A percentile compares a stretch with the other conserved stretches of the same genome.
phyloP scores from a whole-genome alignment of 2,797 vertebrate species.

The Peromyscus attwateri region DNA sequence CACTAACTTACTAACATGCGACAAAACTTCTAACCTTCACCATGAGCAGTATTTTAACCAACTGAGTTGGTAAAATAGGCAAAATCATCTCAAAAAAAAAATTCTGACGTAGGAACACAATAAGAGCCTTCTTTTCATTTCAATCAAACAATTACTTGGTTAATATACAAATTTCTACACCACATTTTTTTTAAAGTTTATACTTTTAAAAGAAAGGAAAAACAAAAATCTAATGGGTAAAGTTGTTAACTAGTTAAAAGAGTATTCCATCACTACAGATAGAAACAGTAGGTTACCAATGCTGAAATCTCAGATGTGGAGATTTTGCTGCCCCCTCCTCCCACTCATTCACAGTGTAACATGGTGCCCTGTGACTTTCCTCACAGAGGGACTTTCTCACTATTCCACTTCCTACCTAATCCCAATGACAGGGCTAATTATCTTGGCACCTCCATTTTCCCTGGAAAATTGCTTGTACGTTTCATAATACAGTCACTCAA shows the following conservation, averaged over 20 bases:
- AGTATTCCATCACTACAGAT: background rate
- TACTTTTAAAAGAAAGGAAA: slow-evolving; percentile 41
- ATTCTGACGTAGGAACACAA: background rate
- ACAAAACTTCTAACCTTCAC: slow-evolving; percentile 12
- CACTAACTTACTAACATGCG: background rate
- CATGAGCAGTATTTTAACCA: slow-evolving; percentile 1
- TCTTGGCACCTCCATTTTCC: background rate
- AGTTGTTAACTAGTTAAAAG: background rate
- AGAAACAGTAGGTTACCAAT: background rate
- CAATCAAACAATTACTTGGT: background rate
- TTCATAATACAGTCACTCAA: background rate
- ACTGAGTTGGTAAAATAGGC: background rate
- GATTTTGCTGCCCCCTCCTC: background rate
- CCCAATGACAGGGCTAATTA: background rate
- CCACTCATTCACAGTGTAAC: background rate
- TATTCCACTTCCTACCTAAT: background rate
- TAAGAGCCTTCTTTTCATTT: slow-evolving; percentile 41
- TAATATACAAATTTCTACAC: slow-evolving; percentile 14
- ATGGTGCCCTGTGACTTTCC: background rate
- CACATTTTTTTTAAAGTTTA: background rate
- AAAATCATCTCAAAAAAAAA: background rate
- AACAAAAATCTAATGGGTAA: background rate
- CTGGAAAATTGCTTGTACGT: background rate
- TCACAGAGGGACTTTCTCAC: background rate
- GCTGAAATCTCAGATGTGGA: background rate